These are phyloP conservation scores for Galeopsomyia nigrocyanea DNA, from an alignment of 2,888 invertebrate species.

Conservation along the genomic window DNA sequence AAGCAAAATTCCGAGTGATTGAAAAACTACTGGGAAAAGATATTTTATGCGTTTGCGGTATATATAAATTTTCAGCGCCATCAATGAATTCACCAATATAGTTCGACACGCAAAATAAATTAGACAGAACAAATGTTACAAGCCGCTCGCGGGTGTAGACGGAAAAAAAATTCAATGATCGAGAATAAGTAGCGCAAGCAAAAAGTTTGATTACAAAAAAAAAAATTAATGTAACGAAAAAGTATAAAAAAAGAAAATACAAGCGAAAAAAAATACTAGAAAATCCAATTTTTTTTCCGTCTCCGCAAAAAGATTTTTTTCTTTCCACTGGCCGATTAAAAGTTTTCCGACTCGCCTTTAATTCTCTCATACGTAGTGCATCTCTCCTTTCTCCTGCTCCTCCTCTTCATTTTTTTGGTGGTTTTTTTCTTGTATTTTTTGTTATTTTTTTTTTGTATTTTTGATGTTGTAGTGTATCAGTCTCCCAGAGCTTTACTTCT, in stretches of 20 bases:
- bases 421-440: not conserved
- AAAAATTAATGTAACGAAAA: not conserved
- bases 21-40: too few species aligned
- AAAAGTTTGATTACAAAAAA: not conserved
- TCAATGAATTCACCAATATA: too few species aligned
- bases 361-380: not conserved
- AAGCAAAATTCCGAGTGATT: not conserved
- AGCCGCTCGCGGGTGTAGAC: conserved; percentile 15
- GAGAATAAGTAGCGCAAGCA: not conserved
- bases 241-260: too few species aligned
- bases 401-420: conserved; percentile 6
- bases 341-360: conserved; percentile 19
- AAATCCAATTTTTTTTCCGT: too few species aligned
- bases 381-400: not conserved
- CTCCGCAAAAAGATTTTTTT: not conserved
- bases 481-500: conserved; percentile 62
- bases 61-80: too few species aligned
- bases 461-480: conserved; percentile 5
- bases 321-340: not conserved
- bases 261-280: too few species aligned
- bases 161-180: conserved; percentile 13
- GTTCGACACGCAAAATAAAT: too few species aligned
- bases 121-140: not conserved
- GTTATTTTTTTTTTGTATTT: conserved; percentile 4
- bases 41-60: too few species aligned